A percentile compares a stretch with the other conserved stretches of the same genome.
phyloP scores from a whole-genome alignment of 2,888 invertebrate genomes.

The Gerris lacustris region DNA sequence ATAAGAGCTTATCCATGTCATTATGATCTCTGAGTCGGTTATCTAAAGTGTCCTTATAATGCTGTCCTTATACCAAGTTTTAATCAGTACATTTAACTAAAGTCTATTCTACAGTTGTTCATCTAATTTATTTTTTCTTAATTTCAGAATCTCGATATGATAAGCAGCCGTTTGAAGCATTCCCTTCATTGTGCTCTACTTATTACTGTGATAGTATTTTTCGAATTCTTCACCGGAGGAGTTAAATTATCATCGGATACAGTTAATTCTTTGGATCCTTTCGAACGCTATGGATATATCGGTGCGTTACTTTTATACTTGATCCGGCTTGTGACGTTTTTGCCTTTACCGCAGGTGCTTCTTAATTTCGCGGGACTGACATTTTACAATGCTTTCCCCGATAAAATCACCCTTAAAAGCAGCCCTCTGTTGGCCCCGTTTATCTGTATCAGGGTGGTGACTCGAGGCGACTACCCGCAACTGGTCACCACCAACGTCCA shows the following conservation, averaged over 20 bases:
- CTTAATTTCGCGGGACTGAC: slow-evolving; percentile 78
- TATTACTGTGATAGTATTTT: slow-evolving; percentile 57
- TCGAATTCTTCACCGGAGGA: slow-evolving; percentile 47
- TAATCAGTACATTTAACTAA: too few relatives aligned
- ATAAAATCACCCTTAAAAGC: slow-evolving; percentile 75
- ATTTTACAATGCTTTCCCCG: slow-evolving; percentile 88
- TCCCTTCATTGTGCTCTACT: slow-evolving; percentile 65
- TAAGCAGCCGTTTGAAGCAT: slow-evolving; percentile 63
- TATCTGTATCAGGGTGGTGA: slow-evolving; percentile 86
- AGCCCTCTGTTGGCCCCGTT: slow-evolving; percentile 86
- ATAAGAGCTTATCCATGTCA: too few relatives aligned
- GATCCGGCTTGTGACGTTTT: slow-evolving; percentile 64
- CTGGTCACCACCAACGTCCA: slow-evolving; percentile 76
- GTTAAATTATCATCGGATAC: slow-evolving; percentile 41
- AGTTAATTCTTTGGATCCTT: slow-evolving; percentile 54
- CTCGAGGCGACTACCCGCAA: slow-evolving; percentile 85
- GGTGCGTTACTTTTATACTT: slow-evolving; percentile 63
- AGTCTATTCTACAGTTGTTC: too few relatives aligned
- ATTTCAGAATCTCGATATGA: slow-evolving; percentile 32
- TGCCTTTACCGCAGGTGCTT: slow-evolving; percentile 78
- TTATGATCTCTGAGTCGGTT: too few relatives aligned
- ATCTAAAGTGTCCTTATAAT: too few relatives aligned
- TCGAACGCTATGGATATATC: slow-evolving; percentile 65
- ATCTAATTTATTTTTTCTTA: too few relatives aligned
- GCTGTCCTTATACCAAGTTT: too few relatives aligned